phyloP scores from a whole-genome alignment of 2,888 invertebrate species.

The Dyspetes luteomarginatus region DNA sequence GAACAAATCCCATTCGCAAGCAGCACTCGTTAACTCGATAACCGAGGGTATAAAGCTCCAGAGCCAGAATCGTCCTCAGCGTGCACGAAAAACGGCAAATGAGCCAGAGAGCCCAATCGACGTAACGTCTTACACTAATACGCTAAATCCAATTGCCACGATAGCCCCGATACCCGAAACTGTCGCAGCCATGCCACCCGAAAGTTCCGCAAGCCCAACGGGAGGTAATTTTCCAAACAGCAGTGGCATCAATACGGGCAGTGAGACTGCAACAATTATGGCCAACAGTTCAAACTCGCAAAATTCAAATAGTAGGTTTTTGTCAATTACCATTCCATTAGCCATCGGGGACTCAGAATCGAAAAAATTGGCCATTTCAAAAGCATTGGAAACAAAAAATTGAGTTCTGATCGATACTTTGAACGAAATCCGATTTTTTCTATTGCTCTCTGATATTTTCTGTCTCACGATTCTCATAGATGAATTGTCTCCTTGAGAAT shows the following conservation, averaged over 20 bases:
- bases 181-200: constrained; percentile 81
- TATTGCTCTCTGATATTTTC: too few relatives aligned
- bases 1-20: constrained; percentile 96
- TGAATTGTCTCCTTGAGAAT: too few relatives aligned
- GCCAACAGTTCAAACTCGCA: constrained; percentile 73
- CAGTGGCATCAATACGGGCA: constrained; percentile 25
- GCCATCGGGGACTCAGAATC: too few relatives aligned
- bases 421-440: too few relatives aligned
- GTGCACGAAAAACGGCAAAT: constrained; percentile 89
- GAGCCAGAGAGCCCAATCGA: constrained; percentile 82
- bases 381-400: too few relatives aligned
- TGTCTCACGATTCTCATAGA: too few relatives aligned
- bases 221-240: constrained; percentile 72
- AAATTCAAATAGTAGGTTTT: constrained; percentile 72
- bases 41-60: constrained; percentile 97
- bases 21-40: constrained; percentile 96
- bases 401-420: too few relatives aligned
- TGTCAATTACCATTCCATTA: neutral
- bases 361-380: neutral
- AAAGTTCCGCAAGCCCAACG: constrained; percentile 81
- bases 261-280: constrained; percentile 47
- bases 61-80: constrained; percentile 93
- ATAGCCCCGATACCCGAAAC: constrained; percentile 81
- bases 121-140: constrained; percentile 76
- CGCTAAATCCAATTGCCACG: constrained; percentile 82